Evolutionary conservation across 2,113 vertebrate species (phyloP).

Genomic region (Ictalurus punctatus): DNA sequence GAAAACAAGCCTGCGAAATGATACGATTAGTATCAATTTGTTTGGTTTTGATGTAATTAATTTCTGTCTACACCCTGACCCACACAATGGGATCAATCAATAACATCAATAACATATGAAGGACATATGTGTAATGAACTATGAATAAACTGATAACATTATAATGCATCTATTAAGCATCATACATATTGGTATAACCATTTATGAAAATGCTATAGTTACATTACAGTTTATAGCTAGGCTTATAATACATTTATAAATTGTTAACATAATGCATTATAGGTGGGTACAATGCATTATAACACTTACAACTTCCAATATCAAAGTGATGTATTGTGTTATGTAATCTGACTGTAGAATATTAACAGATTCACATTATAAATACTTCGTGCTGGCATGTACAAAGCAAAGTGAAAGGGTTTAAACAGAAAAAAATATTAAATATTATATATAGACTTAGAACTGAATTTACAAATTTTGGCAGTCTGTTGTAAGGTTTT

Average conservation of each 20-base stretch:
- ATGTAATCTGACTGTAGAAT: neutral
- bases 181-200: neutral
- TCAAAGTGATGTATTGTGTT: neutral
- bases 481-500: too few relatives aligned
- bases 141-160: neutral
- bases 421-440: too few relatives aligned
- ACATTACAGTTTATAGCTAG: neutral
- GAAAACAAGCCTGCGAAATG: neutral
- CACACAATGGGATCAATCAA: too few relatives aligned
- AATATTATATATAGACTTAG: too few relatives aligned
- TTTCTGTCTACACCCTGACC: too few relatives aligned
- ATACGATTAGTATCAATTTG: neutral
- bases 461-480: too few relatives aligned
- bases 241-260: neutral
- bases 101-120: too few relatives aligned
- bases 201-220: neutral
- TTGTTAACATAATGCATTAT: neutral
- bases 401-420: too few relatives aligned
- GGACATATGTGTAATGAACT: neutral
- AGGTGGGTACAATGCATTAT: neutral
- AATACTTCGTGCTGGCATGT: neutral
- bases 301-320: neutral
- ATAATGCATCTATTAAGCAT: neutral
- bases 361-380: neutral
- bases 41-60: neutral